These are phyloP conservation scores for Limnodromus scolopaceus DNA, from an alignment of 2,797 vertebrate species.

Conservation along the genomic window DNA sequence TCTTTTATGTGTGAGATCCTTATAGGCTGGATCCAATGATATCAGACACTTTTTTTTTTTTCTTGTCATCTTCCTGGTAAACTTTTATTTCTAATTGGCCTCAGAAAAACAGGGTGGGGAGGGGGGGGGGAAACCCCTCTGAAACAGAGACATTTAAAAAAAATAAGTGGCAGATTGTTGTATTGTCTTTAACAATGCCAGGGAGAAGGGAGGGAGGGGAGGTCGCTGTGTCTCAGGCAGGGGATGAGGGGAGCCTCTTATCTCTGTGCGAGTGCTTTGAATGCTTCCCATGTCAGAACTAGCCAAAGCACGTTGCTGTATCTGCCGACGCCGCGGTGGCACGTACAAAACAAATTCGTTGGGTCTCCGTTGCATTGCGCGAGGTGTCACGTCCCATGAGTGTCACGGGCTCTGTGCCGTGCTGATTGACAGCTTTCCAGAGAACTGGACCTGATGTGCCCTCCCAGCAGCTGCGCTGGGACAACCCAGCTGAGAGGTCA, in stretches of 20 bases:
- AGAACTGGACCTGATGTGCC: neutral
- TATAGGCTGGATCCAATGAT: slow-evolving; percentile 22
- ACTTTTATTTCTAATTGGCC: slow-evolving; percentile 42
- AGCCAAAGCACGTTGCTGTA: neutral
- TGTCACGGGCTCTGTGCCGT: neutral
- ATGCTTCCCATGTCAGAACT: slow-evolving; percentile 1
- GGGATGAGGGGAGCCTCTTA: slow-evolving; percentile 7
- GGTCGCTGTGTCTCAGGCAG: neutral
- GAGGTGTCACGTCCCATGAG: neutral
- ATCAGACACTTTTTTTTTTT: neutral
- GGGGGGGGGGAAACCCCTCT: neutral
- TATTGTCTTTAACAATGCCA: neutral
- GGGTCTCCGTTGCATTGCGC: neutral
- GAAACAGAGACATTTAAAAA: neutral
- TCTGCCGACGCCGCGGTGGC: neutral
- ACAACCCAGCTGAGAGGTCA: neutral
- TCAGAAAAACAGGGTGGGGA: neutral
- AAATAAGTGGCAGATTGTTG: slow-evolving; percentile 10
- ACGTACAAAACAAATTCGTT: slow-evolving; percentile 7
- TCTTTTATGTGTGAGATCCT: slow-evolving; percentile 40
- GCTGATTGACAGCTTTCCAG: neutral
- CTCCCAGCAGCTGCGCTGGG: fast-evolving
- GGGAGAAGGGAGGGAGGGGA: neutral
- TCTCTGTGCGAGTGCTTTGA: neutral
- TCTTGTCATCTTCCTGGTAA: neutral